Conservation (phyloP, 2,113 vertebrate genomes). For the Atractosteus spatula region DNA sequence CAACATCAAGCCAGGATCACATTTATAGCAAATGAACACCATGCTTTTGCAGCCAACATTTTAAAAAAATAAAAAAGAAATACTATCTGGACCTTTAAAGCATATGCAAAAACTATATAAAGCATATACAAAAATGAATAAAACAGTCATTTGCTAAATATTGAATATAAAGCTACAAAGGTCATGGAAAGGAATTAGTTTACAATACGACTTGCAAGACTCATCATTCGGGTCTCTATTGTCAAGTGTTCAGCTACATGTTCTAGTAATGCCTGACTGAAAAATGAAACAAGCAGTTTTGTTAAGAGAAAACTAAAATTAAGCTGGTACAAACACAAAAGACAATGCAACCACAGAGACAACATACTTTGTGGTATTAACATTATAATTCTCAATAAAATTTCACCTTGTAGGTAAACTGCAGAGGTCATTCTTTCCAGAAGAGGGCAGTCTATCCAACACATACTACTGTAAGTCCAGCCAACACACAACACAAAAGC, state of each 20-base stretch:
- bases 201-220: slow-evolving; percentile 6
- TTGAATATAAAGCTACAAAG: slow-evolving; percentile 7
- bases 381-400: background rate
- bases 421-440: slow-evolving; percentile 6
- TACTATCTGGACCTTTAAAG: background rate
- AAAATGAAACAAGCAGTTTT: too few species aligned
- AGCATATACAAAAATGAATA: slow-evolving; percentile 14
- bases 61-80: background rate
- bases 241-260: background rate
- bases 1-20: too few species aligned
- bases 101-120: background rate
- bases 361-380: too few species aligned
- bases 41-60: background rate
- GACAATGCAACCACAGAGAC: background rate
- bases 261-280: too few species aligned
- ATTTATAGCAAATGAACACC: background rate
- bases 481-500: slow-evolving; percentile 27
- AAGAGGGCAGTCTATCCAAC: slow-evolving; percentile 21
- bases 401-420: slow-evolving; percentile 4
- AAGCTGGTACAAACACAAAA: too few species aligned
- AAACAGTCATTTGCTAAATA: slow-evolving; percentile 7
- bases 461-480: slow-evolving; percentile 22
- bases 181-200: slow-evolving; percentile 13
- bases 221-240: slow-evolving; percentile 9
- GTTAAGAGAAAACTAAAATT: too few species aligned